Evolutionary conservation across 2,113 vertebrate genomes (phyloP), one percentile per base, ranked within the genome.

Genomic region (cat (Felis catus)): DNA sequence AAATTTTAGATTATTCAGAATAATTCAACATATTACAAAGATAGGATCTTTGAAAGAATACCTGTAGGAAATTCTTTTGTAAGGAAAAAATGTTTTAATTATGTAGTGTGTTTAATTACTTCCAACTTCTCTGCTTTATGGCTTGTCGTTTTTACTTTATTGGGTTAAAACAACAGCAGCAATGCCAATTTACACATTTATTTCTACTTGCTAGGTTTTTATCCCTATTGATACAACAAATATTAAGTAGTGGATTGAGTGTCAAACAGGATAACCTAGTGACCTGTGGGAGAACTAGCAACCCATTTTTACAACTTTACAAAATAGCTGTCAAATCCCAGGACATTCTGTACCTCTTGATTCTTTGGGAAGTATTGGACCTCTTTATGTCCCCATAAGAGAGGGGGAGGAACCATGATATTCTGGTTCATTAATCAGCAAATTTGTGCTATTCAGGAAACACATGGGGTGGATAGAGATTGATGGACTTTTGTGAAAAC

Each of bases 401-500:
- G 25, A 31, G 31, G 21, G 13, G 61, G 55, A 78, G 25, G 12
- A 65, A 55, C 8, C 27, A 16, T 48, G 39, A 41, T 15, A 90
- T 31, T 84, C 4, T 53, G 70, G 5, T 3, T 12, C 70, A 71
- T 31, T 70, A 45, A 74, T 51, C 41, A 73, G 73, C 18, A 76
- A 65, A 58, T 41, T 39, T 0, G 36, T 80, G 2, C 21, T 51
- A 12, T 41, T 19, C 27, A 65, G 79, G 31, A 79, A 95, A n/a
- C 4, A 0, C 41, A 33, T 65, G 73, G 65, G 25, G n/a, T 58
- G 33, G 85, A 91, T 13, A 65, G 25, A 95, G 94, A 90, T 39
- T 53, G 29, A 76, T 31, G 73, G 82, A 23, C 41, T 39, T 36
- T 96, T 76, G 76, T 23, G 25, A 74, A 97, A 97, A 86, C 66